Base-by-base conservation (phyloP, 2,888 invertebrate species). In the Parnassius apollo region DNA sequence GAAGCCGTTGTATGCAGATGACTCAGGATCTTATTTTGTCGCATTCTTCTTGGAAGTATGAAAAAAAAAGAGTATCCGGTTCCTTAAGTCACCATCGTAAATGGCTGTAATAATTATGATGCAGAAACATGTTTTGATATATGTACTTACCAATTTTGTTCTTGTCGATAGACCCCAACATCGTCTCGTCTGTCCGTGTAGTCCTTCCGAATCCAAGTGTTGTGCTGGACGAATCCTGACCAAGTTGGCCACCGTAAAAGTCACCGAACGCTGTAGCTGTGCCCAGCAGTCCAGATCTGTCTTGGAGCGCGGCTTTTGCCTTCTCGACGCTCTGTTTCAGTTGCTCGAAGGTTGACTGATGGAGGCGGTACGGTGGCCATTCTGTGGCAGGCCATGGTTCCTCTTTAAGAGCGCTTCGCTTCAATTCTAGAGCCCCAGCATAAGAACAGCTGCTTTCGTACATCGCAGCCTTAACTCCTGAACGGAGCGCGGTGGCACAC, bases 361-460 rank as follows among this genome's bases (percentile, higher is more conserved):
- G 96, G 65, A 96, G 95, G 55, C 97, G 94, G 84, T 97, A 97
- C 0, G 94, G 93, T 0, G 95, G 94, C 95, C 95, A 95, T 82
- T 95, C 95, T 61, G 93, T 83, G 0, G 94, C 92, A 7, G 95
- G 93, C 86, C 94, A 94, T 55, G 89, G 92, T 70, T 90, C 93
- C 74, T 90, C 93, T 68, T 91, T 89, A 54, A 92, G 78, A 67
- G 95, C 93, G 70, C 94, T 93, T 75, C 95, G 93, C 85, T 96
- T 96, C 76, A 96, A 91, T 90, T 96, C 96, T 77, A 96, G 90
- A 79, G 96, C 96, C 84, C 95, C 95, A 83, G 96, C 96, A 92
- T 97, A 97, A 86, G 97, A 97, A 93, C 97, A 97, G 81, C 97
- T 97, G 92, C 97, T 97, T 93, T 97, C 97, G 94, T 97, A 97